Conservation (phyloP, 2,888 invertebrate species). For the Alviniconcha strummeri region DNA sequence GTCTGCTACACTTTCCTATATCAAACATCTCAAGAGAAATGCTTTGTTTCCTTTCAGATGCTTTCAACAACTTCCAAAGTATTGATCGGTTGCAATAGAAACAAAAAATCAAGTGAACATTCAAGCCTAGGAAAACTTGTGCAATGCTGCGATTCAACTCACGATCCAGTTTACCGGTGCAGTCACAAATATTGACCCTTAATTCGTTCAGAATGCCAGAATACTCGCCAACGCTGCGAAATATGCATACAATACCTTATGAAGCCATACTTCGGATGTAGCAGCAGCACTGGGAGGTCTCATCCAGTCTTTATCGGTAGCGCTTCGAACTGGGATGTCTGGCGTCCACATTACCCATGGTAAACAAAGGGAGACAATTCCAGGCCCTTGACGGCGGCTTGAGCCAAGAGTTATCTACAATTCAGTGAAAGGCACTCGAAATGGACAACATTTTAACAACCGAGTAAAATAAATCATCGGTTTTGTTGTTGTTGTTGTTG, state of each 20-base stretch:
- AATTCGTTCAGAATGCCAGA: neutral
- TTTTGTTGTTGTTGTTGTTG: neutral
- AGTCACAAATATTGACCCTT: neutral
- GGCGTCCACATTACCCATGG: conserved; percentile 7
- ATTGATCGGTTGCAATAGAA: conserved; percentile 11
- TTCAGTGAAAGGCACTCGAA: neutral
- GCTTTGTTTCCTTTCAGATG: neutral
- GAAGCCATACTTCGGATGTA: neutral
- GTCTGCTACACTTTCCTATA: neutral
- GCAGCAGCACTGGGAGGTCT: too few species aligned
- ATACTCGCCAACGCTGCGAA: neutral
- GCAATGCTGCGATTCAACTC: neutral
- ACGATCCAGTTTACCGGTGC: neutral
- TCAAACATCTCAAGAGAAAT: neutral
- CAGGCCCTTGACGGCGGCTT: conserved; percentile 4
- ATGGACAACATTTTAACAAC: neutral
- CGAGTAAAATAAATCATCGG: neutral
- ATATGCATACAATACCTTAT: neutral
- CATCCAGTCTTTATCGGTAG: too few species aligned
- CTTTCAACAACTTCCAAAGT: neutral
- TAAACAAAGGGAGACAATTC: conserved; percentile 27
- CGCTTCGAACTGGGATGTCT: neutral
- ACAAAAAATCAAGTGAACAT: neutral
- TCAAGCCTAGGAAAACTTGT: neutral
- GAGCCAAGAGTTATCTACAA: neutral